Percentiles rank a stretch among this genome's conserved stretches.
These are phyloP conservation scores for Eptatretus atami DNA, from an alignment of 2,797 vertebrate genomes.

Conservation along the genomic window DNA sequence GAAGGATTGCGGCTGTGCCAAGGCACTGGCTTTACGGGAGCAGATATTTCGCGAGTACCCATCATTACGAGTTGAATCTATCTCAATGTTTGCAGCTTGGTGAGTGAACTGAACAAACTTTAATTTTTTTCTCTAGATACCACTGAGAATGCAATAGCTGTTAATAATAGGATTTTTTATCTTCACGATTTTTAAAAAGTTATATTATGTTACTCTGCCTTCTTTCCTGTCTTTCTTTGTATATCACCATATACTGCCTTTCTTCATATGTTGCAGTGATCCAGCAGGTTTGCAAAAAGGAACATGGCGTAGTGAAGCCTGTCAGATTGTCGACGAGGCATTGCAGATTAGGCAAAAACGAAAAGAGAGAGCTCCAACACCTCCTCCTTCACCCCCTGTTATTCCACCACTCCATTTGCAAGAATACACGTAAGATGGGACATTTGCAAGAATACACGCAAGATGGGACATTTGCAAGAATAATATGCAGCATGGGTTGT, in stretches of 20 bases:
- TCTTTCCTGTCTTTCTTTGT: not conserved
- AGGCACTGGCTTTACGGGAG: constrained; percentile 71
- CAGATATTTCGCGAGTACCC: constrained; percentile 85
- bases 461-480: too few species aligned
- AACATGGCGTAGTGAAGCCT: constrained; percentile 36
- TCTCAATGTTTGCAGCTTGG: constrained; percentile 78
- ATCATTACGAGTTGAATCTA: constrained; percentile 48
- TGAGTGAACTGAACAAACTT: constrained; percentile 12
- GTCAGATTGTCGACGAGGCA: constrained; percentile 39
- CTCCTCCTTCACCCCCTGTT: too few species aligned
- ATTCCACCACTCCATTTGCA: too few species aligned
- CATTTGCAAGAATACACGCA: too few species aligned
- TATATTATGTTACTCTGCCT: too few species aligned
- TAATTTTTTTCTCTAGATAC: not conserved
- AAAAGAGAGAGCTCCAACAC: constrained; percentile 13
- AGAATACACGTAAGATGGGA: too few species aligned
- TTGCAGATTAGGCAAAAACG: constrained; percentile 40
- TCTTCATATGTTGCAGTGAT: constrained; percentile 19
- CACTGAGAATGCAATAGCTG: too few species aligned
- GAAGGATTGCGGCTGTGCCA: constrained; percentile 58
- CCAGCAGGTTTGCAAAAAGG: constrained; percentile 44
- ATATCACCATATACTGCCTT: not conserved
- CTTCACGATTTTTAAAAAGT: too few species aligned
- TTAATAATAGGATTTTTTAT: too few species aligned
- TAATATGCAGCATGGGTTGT: too few species aligned